Percentiles rank a stretch among this genome's conserved stretches.
These are phyloP conservation scores for Ostrea denselamellosa DNA, from an alignment of 1,140 invertebrate species.

Conservation along the genomic window DNA sequence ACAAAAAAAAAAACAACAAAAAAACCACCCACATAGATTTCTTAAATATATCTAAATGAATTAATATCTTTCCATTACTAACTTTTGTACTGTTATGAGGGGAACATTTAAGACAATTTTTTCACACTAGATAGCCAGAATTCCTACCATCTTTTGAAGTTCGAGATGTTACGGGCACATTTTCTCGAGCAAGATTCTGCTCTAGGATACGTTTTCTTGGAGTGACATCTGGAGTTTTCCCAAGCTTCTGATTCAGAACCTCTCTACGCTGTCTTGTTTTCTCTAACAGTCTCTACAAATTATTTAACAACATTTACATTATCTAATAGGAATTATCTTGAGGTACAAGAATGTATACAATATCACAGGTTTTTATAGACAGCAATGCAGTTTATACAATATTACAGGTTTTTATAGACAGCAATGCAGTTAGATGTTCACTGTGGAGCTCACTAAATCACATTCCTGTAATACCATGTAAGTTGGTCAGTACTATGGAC, in stretches of 20 bases:
- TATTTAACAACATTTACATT: background rate
- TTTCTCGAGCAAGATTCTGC: conserved; percentile 52
- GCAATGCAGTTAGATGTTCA: too few species aligned
- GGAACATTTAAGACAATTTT: background rate
- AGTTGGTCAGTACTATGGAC: too few species aligned
- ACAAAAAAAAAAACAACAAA: too few species aligned
- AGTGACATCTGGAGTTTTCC: conserved; percentile 70
- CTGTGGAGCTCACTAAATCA: too few species aligned
- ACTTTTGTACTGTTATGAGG: background rate
- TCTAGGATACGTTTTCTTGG: conserved; percentile 68
- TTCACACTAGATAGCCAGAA: background rate
- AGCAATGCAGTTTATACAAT: too few species aligned
- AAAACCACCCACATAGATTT: too few species aligned
- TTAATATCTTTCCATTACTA: background rate
- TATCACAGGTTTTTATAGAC: too few species aligned
- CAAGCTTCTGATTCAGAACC: conserved; percentile 73
- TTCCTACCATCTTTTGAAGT: conserved; percentile 10
- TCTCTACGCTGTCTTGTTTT: conserved; percentile 74
- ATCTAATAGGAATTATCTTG: too few species aligned
- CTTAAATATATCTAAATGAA: too few species aligned
- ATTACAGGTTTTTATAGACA: too few species aligned
- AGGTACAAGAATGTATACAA: too few species aligned
- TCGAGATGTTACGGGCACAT: conserved; percentile 6
- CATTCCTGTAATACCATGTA: too few species aligned
- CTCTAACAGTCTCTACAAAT: conserved; percentile 74